phyloP scores from a whole-genome alignment of 2,888 invertebrate genomes.

The Glaucopsyche alexis region DNA sequence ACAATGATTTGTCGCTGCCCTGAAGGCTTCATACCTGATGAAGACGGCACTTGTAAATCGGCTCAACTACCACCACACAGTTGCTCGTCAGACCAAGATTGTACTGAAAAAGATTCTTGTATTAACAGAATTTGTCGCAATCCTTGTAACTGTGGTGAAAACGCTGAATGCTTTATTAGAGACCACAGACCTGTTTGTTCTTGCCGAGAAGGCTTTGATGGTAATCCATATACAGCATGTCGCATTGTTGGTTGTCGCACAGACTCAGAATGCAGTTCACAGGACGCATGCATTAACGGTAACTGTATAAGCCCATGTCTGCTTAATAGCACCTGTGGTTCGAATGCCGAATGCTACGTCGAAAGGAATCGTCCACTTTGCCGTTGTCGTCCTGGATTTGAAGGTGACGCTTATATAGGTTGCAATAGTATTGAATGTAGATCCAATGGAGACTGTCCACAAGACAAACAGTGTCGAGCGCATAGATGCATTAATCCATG shows the following conservation, averaged over 20 bases:
- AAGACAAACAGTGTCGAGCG: constrained; percentile 90
- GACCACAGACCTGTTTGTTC: constrained; percentile 93
- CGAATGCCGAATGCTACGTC: constrained; percentile 90
- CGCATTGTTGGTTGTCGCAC: constrained; percentile 89
- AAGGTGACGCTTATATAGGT: constrained; percentile 87
- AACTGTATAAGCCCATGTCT: constrained; percentile 93
- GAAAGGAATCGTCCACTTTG: constrained; percentile 87
- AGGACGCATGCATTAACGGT: constrained; percentile 90
- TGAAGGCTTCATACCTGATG: constrained; percentile 89
- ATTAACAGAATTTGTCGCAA: constrained; percentile 91
- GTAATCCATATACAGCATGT: constrained; percentile 91
- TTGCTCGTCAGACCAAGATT: constrained; percentile 89
- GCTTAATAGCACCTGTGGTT: constrained; percentile 88
- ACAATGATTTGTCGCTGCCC: constrained; percentile 94
- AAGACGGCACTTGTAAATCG: constrained; percentile 88
- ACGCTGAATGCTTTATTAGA: constrained; percentile 89
- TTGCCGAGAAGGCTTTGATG: constrained; percentile 90
- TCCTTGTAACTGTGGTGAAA: constrained; percentile 92
- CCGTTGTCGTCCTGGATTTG: constrained; percentile 88
- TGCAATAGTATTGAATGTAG: constrained; percentile 91
- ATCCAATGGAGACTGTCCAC: constrained; percentile 92
- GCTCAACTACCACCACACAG: constrained; percentile 85
- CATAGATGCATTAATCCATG: constrained; percentile 93
- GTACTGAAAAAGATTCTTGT: constrained; percentile 88
- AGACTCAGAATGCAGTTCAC: constrained; percentile 90